phyloP scores from a whole-genome alignment of 2,888 invertebrate genomes.

The Leucophora obtusa region DNA sequence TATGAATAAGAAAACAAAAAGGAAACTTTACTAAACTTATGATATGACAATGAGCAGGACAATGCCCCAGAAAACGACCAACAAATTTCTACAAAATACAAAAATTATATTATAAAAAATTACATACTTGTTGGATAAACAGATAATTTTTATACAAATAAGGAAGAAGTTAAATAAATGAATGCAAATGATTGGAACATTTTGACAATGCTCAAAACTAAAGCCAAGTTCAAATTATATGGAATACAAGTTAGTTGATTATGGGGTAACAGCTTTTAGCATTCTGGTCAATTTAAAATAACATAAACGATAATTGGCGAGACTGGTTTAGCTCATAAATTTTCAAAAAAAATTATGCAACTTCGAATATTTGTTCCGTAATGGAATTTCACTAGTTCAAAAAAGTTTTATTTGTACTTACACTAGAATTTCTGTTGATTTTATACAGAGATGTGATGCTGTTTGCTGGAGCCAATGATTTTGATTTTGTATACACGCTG shows the following conservation, averaged over 20 bases:
- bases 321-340: neutral
- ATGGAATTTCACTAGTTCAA: neutral
- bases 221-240: conserved; percentile 43
- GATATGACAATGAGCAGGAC: conserved; percentile 53
- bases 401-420: conserved; percentile 24
- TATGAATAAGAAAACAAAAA: conserved; percentile 28
- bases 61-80: conserved; percentile 37
- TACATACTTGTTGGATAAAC: conserved; percentile 37
- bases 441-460: conserved; percentile 53
- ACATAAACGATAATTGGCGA: conserved; percentile 36
- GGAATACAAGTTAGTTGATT: neutral
- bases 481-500: conserved; percentile 13
- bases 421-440: conserved; percentile 34
- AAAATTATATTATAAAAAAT: neutral
- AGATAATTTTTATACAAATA: conserved; percentile 25
- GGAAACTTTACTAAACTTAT: conserved; percentile 40
- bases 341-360: too few relatives aligned
- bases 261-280: neutral
- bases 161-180: conserved; percentile 22
- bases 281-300: neutral
- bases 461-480: neutral
- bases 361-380: too few relatives aligned
- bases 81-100: neutral
- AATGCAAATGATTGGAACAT: conserved; percentile 35
- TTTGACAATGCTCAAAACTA: conserved; percentile 9